Evolutionary conservation across 2,888 invertebrate genomes (phyloP).

Genomic region (Heliconius erato): DNA sequence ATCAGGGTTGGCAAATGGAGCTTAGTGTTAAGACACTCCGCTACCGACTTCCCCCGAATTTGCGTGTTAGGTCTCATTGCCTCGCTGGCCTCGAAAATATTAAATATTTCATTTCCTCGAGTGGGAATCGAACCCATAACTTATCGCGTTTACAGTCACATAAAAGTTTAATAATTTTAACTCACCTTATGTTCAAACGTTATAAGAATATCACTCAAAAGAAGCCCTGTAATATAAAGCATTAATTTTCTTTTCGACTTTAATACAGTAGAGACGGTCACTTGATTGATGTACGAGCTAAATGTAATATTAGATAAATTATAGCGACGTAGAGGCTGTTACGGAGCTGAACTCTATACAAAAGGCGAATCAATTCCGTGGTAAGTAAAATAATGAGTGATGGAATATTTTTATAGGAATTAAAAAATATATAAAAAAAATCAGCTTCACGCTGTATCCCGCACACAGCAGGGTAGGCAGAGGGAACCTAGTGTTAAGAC

Average conservation of each 20-base stretch:
- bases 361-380: conserved; percentile 76
- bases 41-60: too few relatives aligned
- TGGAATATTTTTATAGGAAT: conserved; percentile 53
- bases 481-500: too few relatives aligned
- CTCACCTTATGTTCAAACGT: conserved; percentile 8
- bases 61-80: too few relatives aligned
- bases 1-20: too few relatives aligned
- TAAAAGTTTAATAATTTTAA: not conserved
- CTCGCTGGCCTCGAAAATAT: too few relatives aligned
- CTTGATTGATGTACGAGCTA: conserved; percentile 76
- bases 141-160: not conserved
- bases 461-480: too few relatives aligned
- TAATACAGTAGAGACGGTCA: conserved; percentile 52
- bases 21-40: too few relatives aligned
- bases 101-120: too few relatives aligned
- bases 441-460: too few relatives aligned
- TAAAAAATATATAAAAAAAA: too few relatives aligned
- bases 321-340: conserved; percentile 71
- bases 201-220: conserved; percentile 10
- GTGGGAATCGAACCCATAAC: too few relatives aligned
- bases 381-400: conserved; percentile 69
- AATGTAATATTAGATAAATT: conserved; percentile 77
- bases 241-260: conserved; percentile 35
- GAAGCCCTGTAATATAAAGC: conserved; percentile 19
- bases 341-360: conserved; percentile 73